Evolutionary conservation across 2,888 invertebrate species (phyloP), one percentile per base, ranked within the genome.

Genomic region (Chymomyza procnemis): DNA sequence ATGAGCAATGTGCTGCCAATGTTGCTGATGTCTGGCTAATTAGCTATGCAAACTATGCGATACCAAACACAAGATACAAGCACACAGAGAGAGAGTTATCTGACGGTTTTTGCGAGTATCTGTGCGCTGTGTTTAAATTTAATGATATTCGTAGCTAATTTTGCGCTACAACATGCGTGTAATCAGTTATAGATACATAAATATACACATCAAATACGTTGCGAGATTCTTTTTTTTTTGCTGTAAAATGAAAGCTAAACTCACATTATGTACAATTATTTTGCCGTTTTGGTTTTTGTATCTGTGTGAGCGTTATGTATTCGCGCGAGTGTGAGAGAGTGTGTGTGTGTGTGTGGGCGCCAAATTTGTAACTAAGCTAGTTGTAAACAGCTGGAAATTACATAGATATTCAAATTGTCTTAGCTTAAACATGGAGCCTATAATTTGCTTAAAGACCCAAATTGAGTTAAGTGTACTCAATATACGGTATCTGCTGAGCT

Each of bases 21-120:
- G 16, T 16, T 54, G 19, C 19, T 21, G 54, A 54, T 21, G 67
- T 55, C 66, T 73, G 78, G 74, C 85, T 87, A 83, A 83, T 87
- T 83, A 83, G 87, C 83, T 83, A 83, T 83, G 83, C 83, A 85
- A 83, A 87, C 87, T 87, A 87, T 83, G 85, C 81, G 82, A 82
- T 85, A 84, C 78, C 87, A 83, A 78, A 72, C 73, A 41, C 67
- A 65, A 79, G 82, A 87, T 86, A 86, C 71, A 59, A 22, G 73
- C 71, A 68, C 64, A 18, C 14, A 21, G 61, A 50, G 64, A 84
- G 5, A 50, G 14, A 12, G 50, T 16, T 34, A 6, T 50, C 34
- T 41, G 34, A 3, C 34, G 6, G 3, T 18, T 12, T 21, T 54
- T 21, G 2, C 18, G 4, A 54, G 12, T 21, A 21, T 54, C 14